Evolutionary conservation across 1,140 invertebrate genomes (phyloP), one percentile per base, ranked within the genome.

Genomic region (Drepana arcuata): DNA sequence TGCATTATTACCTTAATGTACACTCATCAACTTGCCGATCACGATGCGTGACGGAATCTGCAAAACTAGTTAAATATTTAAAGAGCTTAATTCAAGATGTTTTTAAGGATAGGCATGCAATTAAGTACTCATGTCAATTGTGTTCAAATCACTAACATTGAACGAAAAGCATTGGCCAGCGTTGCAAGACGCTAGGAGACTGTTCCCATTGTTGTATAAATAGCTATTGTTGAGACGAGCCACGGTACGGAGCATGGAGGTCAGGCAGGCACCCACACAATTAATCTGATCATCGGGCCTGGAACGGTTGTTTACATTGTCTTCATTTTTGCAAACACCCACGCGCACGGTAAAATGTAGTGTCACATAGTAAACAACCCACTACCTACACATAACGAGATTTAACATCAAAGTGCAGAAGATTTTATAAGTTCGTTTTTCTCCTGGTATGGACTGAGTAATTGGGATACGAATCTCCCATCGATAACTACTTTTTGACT

Each of bases 151-250:
- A 11, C 11, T 3, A 10, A 11, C 24, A 5, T 1, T 25, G n/a
- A 25, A 10, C 9, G 11, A 5, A 25, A 25, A 11, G 11, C 24
- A 25, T 16, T 15, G 30, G 15, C 14, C 30, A 16, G 15, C 9
- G 9, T 14, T 40, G 58, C 41, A 48, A 62, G 54, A 49, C 30
- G 44, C 44, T 45, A 52, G 42, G 41, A 60, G 55, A 54, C 48
- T 38, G 31, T 54, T 58, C 48, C 51, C 48, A 71, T 69, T 73
- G 61, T 69, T 53, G 44, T 51, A 47, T 28, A 46, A 55, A 29
- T 42, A 37, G 30, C 67, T 48, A 74, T 74, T 69, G 60, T 73
- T 14, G 33, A 45, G 34, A 38, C 21, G 24, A 51, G 43, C 31
- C 39, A 45, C 39, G 45, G 51, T 41, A 11, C 27, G 26, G 32